These are phyloP conservation scores for Hyalella azteca DNA, from an alignment of 2,888 invertebrate genomes.

Conservation along the genomic window DNA sequence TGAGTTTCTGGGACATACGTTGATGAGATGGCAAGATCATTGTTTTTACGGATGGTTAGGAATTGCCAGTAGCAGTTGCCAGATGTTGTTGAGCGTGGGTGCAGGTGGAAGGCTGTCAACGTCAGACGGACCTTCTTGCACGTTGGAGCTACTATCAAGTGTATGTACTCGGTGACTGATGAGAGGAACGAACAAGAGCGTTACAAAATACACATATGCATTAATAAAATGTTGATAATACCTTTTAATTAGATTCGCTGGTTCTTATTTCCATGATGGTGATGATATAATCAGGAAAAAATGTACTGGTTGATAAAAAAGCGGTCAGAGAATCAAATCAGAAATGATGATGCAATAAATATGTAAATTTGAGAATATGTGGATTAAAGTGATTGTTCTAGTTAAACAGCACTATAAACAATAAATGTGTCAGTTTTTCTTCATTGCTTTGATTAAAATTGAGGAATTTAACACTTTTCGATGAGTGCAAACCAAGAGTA, in stretches of 20 bases:
- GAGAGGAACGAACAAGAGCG: neutral
- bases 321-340: no score
- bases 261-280: neutral
- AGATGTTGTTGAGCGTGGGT: neutral
- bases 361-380: no score
- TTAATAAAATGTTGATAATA: no score
- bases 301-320: no score
- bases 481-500: no score
- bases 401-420: neutral
- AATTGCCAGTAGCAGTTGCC: neutral
- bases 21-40: no score
- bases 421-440: neutral
- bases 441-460: no score
- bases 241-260: no score
- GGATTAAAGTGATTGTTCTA: no score
- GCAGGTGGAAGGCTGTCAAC: neutral
- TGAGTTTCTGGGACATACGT: no score
- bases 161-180: neutral
- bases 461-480: no score
- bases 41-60: neutral
- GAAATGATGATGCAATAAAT: no score
- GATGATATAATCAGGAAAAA: neutral
- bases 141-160: neutral
- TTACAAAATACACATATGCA: neutral
- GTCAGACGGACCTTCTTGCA: neutral